Percentiles rank a stretch among this genome's conserved stretches.
Conservation (phyloP, 2,113 vertebrate species). For the Castor canadensis region DNA sequence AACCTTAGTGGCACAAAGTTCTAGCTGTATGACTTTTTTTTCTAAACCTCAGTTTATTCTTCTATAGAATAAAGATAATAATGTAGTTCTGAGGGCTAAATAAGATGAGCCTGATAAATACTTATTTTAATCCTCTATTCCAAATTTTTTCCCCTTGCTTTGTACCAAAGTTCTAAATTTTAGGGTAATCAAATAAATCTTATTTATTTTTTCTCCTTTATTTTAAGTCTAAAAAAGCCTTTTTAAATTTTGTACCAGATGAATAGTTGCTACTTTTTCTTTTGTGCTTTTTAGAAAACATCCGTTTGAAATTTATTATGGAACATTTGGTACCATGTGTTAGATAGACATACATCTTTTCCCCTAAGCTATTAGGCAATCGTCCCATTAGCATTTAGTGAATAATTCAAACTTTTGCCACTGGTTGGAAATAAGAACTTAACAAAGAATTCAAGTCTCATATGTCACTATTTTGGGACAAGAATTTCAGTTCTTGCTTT, state of each 20-base stretch:
- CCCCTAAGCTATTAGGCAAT: neutral
- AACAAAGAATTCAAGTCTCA: neutral
- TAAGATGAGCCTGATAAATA: neutral
- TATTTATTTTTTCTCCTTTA: neutral
- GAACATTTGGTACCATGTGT: neutral
- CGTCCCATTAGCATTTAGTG: neutral
- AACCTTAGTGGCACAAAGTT: neutral
- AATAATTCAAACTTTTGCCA: neutral
- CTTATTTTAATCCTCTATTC: neutral
- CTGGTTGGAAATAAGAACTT: neutral
- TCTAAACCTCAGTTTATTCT: neutral
- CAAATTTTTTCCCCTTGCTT: neutral
- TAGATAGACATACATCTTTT: neutral
- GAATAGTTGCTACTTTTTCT: neutral
- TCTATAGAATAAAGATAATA: neutral
- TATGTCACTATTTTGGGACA: neutral
- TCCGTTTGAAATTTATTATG: neutral
- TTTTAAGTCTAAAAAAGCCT: neutral
- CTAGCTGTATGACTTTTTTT: neutral
- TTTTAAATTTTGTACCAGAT: neutral
- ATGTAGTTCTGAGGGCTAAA: neutral
- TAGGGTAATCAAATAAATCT: neutral
- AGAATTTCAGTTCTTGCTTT: neutral
- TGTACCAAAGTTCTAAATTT: conserved; percentile 3
- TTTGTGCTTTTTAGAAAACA: neutral